phyloP scores from a whole-genome alignment of 2,888 invertebrate genomes.

The Erpobdella octoculata region DNA sequence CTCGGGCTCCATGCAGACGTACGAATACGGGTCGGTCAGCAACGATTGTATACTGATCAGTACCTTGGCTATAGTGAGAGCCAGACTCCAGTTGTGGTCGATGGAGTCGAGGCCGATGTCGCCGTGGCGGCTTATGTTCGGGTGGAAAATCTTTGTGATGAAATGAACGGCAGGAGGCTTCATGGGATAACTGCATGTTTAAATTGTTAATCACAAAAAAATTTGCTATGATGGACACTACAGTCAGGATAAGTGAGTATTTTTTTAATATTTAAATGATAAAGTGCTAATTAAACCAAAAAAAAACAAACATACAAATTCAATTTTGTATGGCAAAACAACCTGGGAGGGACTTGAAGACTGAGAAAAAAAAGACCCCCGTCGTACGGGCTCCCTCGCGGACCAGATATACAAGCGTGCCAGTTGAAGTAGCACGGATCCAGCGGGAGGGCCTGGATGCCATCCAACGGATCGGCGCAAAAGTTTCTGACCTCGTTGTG shows the following conservation, averaged over 20 bases:
- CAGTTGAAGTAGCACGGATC: slow-evolving; percentile 77
- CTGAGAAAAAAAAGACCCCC: slow-evolving; percentile 85
- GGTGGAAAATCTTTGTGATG: slow-evolving; percentile 84
- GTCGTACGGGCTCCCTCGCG: slow-evolving; percentile 84
- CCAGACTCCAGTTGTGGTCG: slow-evolving; percentile 91
- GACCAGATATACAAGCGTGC: slow-evolving; percentile 86
- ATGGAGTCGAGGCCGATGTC: slow-evolving; percentile 91
- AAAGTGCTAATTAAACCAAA: background rate
- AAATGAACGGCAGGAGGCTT: slow-evolving; percentile 82
- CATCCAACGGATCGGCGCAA: slow-evolving; percentile 69
- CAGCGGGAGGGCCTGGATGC: slow-evolving; percentile 72
- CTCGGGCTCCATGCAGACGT: slow-evolving; percentile 81
- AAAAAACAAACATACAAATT: background rate
- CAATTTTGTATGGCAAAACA: too few relatives aligned
- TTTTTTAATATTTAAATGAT: background rate
- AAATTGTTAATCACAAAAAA: background rate
- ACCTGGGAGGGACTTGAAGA: slow-evolving; percentile 69
- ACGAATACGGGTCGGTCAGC: slow-evolving; percentile 70
- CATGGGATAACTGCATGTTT: slow-evolving; percentile 68
- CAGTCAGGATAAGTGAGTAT: background rate
- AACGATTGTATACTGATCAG: slow-evolving; percentile 52
- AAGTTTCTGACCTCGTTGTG: slow-evolving; percentile 64
- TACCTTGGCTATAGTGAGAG: slow-evolving; percentile 72
- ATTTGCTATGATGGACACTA: background rate
- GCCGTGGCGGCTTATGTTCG: slow-evolving; percentile 86